Percentiles rank a stretch among this genome's conserved stretches.
Evolutionary conservation across 2,113 vertebrate species (phyloP).

Genomic region (Candoia aspera): DNA sequence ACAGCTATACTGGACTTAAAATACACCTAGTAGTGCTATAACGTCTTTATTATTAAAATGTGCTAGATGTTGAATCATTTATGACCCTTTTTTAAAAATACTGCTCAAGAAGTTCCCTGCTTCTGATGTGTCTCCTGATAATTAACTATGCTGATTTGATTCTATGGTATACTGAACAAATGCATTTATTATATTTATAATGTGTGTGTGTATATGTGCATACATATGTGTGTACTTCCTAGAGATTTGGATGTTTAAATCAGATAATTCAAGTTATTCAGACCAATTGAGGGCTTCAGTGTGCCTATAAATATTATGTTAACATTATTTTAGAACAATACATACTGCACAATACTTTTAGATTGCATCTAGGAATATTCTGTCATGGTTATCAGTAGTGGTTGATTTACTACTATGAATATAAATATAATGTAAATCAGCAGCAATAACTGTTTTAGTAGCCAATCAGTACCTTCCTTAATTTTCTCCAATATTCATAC

Average conservation of each 20-base stretch:
- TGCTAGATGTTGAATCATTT: background rate
- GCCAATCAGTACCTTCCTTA: background rate
- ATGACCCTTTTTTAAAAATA: background rate
- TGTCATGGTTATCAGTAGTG: background rate
- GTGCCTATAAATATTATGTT: background rate
- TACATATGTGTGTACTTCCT: background rate
- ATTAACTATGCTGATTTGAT: background rate
- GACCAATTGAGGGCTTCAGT: background rate
- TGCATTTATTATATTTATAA: background rate
- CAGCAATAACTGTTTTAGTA: background rate
- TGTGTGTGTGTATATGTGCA: background rate
- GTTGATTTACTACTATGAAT: background rate
- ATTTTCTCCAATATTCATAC: background rate
- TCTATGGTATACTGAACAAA: background rate
- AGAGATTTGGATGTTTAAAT: background rate
- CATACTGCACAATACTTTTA: too few species aligned
- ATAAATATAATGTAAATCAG: background rate
- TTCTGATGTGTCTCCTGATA: background rate
- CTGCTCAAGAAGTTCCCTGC: background rate
- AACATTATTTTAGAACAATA: background rate
- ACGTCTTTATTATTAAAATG: background rate
- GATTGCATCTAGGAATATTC: background rate
- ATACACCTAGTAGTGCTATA: background rate
- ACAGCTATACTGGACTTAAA: background rate
- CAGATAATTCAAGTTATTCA: background rate